Percentiles rank a stretch among this genome's conserved stretches.
phyloP scores from a whole-genome alignment of 2,888 invertebrate species.

The Coelopa pilipes region DNA sequence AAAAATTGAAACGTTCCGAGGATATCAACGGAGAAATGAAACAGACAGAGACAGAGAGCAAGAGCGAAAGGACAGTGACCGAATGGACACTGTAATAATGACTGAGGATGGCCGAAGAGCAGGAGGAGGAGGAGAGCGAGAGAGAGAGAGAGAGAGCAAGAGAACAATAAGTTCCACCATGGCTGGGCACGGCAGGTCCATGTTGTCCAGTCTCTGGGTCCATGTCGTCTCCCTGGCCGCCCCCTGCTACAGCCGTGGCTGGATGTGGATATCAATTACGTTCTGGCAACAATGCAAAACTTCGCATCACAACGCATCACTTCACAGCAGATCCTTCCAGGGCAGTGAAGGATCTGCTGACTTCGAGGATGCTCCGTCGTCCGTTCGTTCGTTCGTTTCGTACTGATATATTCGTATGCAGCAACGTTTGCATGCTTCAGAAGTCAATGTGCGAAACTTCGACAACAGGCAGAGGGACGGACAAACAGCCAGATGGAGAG shows the following conservation, averaged over 20 bases:
- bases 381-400: too few relatives aligned
- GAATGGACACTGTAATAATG: background rate
- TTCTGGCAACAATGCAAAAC: slow-evolving; percentile 26
- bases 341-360: too few relatives aligned
- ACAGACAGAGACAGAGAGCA: background rate
- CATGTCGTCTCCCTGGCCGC: too few relatives aligned
- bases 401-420: too few relatives aligned
- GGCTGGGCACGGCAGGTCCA: too few relatives aligned
- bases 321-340: too few relatives aligned
- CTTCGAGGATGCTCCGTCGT: too few relatives aligned
- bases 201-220: too few relatives aligned
- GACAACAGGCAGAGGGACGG: slow-evolving; percentile 11
- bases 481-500: background rate
- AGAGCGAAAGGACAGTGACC: background rate
- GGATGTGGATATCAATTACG: slow-evolving; percentile 9
- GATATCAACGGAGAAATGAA: background rate
- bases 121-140: too few relatives aligned
- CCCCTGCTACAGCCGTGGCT: background rate
- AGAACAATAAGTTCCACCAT: background rate
- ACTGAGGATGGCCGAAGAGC: too few relatives aligned
- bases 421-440: background rate
- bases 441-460: background rate
- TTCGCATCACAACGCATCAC: slow-evolving; percentile 3
- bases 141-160: background rate
- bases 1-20: slow-evolving; percentile 13